A percentile compares a stretch with the other conserved stretches of the same genome.
phyloP scores from a whole-genome alignment of 2,113 vertebrate genomes.

The Rhabdomys dilectus region DNA sequence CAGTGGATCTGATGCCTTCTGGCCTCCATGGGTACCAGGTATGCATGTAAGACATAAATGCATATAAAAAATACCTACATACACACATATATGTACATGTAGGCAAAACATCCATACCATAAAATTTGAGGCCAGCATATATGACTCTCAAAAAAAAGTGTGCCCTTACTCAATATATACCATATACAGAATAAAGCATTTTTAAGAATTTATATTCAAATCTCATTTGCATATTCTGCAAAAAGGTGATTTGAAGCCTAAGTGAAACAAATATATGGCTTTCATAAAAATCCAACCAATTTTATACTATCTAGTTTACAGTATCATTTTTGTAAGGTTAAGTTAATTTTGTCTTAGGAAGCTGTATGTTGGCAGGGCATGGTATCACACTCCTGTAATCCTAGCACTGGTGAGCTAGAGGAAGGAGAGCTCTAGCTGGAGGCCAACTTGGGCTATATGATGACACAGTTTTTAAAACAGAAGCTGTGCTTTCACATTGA shows the following conservation, averaged over 20 bases:
- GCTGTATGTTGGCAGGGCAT: background rate
- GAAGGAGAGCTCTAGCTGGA: background rate
- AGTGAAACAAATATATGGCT: constrained; percentile 22
- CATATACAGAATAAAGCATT: background rate
- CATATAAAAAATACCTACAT: background rate
- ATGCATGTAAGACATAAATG: background rate
- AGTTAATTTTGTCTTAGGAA: constrained; percentile 14
- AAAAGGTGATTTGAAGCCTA: constrained; percentile 29
- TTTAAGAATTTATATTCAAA: constrained; percentile 12
- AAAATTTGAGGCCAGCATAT: background rate
- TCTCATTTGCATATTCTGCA: constrained; percentile 29
- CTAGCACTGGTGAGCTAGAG: too few relatives aligned
- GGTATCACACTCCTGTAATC: background rate
- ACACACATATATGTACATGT: background rate
- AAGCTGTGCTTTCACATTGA: constrained; percentile 25
- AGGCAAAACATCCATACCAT: background rate
- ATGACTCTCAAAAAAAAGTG: background rate
- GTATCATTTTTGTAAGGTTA: background rate
- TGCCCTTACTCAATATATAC: background rate
- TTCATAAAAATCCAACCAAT: constrained; percentile 40
- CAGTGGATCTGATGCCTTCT: background rate
- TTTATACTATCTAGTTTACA: background rate
- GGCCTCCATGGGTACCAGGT: background rate
- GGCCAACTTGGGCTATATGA: background rate
- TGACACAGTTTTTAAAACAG: background rate